phyloP scores from a whole-genome alignment of 2,888 invertebrate species.

The Apamea monoglypha region DNA sequence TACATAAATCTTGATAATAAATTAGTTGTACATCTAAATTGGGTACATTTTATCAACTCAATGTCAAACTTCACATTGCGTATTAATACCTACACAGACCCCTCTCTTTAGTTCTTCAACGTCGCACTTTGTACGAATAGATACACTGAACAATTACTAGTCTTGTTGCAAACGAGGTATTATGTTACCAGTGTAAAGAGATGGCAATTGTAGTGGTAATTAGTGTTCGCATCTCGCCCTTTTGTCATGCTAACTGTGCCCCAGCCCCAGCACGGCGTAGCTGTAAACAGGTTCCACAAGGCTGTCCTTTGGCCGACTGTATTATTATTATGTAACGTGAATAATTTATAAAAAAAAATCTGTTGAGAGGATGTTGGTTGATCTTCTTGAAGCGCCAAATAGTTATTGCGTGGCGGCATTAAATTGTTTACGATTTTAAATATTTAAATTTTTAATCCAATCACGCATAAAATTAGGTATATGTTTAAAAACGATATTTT shows the following conservation, averaged over 20 bases:
- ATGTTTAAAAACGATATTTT: conserved; percentile 20
- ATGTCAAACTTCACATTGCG: conserved; percentile 59
- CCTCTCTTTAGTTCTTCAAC: conserved; percentile 29
- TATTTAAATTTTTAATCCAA: conserved; percentile 58
- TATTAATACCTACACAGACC: conserved; percentile 12
- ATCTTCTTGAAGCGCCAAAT: conserved; percentile 34
- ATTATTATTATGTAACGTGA: conserved; percentile 16
- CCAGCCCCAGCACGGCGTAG: conserved; percentile 14
- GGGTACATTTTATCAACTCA: conserved; percentile 46
- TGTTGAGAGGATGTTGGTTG: conserved; percentile 27
- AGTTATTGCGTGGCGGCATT: conserved; percentile 37
- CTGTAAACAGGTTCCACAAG: conserved; percentile 55
- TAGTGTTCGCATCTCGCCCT: conserved; percentile 59
- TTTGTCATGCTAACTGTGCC: conserved; percentile 57
- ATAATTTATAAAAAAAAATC: conserved; percentile 35
- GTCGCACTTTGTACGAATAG: conserved; percentile 52
- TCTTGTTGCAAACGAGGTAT: conserved; percentile 57
- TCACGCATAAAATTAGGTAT: conserved; percentile 40
- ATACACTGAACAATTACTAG: conserved; percentile 55
- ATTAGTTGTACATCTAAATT: conserved; percentile 39
- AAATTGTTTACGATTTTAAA: conserved; percentile 44
- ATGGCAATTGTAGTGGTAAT: conserved; percentile 69
- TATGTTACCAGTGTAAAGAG: conserved; percentile 65
- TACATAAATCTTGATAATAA: conserved; percentile 19
- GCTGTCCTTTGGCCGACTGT: conserved; percentile 4